Conservation (phyloP, 2,797 vertebrate species). For the Vespertilio murinus region DNA sequence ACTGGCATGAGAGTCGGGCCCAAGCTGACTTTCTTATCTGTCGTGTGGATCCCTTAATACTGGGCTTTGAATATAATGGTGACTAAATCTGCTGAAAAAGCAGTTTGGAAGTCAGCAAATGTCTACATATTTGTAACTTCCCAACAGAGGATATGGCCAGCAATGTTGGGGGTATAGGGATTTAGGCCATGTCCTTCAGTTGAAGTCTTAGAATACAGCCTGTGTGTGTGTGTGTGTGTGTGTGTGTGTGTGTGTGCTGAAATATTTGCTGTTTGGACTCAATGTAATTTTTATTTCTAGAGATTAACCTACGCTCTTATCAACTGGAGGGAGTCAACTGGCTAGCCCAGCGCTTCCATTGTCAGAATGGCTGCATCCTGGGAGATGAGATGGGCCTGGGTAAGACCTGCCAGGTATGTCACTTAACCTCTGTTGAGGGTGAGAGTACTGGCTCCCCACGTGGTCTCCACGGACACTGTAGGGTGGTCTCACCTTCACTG, state of each 20-base stretch:
- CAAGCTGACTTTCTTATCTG: not conserved
- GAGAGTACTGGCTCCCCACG: not conserved
- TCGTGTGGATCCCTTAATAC: not conserved
- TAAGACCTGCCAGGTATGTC: conserved; percentile 94
- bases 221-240: not conserved
- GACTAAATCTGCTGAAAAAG: not conserved
- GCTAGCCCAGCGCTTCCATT: conserved; percentile 86
- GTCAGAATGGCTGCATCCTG: conserved; percentile 92
- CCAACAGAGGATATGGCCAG: not conserved
- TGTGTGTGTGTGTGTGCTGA: not conserved
- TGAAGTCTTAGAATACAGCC: not conserved
- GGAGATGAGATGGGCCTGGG: conserved; percentile 97
- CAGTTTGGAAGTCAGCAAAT: not conserved
- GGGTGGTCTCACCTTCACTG: not conserved
- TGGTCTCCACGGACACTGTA: not conserved
- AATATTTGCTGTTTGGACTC: not conserved
- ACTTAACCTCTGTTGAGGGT: not conserved
- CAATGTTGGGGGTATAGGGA: not conserved
- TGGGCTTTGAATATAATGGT: not conserved
- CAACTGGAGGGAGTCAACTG: conserved; percentile 93
- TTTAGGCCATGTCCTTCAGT: not conserved
- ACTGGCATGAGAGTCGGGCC: not conserved
- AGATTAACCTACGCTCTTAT: conserved; percentile 88
- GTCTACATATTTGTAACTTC: not conserved
- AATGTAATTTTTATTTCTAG: conserved; percentile 76